Percentiles rank a stretch among this genome's conserved stretches.
Evolutionary conservation across 2,797 vertebrate species (phyloP).

Genomic region (Percopsis omiscomaycus): DNA sequence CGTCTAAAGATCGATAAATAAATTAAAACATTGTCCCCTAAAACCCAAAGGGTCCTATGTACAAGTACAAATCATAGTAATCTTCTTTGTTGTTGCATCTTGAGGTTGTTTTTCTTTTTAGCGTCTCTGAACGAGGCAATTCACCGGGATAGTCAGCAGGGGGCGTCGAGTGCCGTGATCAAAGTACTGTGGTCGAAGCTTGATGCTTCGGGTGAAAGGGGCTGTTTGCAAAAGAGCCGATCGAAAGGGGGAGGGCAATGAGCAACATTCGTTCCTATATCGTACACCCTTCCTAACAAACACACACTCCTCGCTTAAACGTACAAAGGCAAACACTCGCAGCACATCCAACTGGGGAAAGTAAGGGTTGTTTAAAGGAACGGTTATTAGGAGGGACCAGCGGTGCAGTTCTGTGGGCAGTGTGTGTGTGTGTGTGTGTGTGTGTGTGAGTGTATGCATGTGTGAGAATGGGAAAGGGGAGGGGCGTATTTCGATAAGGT

Average conservation of each 20-base stretch:
- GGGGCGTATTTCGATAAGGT: constrained; percentile 12
- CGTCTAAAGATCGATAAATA: constrained; percentile 73
- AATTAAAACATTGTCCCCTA: constrained; percentile 75
- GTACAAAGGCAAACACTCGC: constrained; percentile 25
- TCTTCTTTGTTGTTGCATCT: constrained; percentile 48
- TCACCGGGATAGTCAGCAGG: constrained; percentile 5
- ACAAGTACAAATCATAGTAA: constrained; percentile 72
- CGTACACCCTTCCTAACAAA: constrained; percentile 30
- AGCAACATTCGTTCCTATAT: constrained; percentile 41
- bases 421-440: constrained; percentile 11
- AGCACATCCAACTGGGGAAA: constrained; percentile 36
- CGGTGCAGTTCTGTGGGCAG: constrained; percentile 65
- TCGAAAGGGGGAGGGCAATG: neutral
- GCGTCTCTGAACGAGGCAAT: constrained; percentile 31
- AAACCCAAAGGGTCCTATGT: constrained; percentile 70
- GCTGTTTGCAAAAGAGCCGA: constrained; percentile 17
- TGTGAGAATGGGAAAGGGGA: constrained; percentile 40
- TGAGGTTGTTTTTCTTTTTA: constrained; percentile 26
- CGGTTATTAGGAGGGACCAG: constrained; percentile 22
- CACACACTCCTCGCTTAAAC: constrained; percentile 23
- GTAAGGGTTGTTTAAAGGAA: neutral
- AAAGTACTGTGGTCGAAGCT: constrained; percentile 12
- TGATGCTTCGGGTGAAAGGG: constrained; percentile 6
- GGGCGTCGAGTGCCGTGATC: constrained; percentile 7
- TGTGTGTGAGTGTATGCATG: too few relatives aligned